Base-by-base conservation (phyloP, 2,888 invertebrate genomes). In the Drosophila yooni region DNA sequence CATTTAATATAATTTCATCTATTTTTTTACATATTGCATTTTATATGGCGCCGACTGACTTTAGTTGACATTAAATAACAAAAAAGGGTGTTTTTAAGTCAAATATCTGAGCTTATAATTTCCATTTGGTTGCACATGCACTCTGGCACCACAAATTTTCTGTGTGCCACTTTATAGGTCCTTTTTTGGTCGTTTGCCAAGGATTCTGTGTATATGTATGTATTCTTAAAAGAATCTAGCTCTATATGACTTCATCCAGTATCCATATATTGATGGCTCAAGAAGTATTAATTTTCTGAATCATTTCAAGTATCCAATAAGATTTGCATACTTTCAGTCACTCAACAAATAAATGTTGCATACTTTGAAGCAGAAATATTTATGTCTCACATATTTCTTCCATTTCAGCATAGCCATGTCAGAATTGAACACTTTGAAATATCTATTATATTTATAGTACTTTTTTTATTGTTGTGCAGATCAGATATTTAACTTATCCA, bases 81-180 rank as follows among this genome's bases (percentile, higher is more conserved):
- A 33, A 11, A 13, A 7, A 53, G 52, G 34, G 56, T 70, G 48
- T 66, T 58, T 62, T 38, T 33, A 29, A 61, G 63, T 18, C 18
- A 0, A 7, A 1, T 2, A 50, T 13, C 5, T 27, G 1, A 21
- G 7, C 15, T 27, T 21, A 3, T 31, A n/a, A 57, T 10, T 53
- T 68, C 34, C 25, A 21, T 31, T 46, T 56, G 58, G 29, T 38
- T 48, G 46, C 46, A 27, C 46, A 56, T 53, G 31, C 51, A 33
- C 10, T 52, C 54, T 72, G 76, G 66, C 76, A 79, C 76, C 76
- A 72, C 71, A 74, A 46, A 61, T 69, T 54, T 76, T 74, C 68
- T 63, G 43, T 51, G 60, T 43, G 48, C 36, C 34, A 7, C 7
- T 31, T 18, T 5, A 31, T 36, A 21, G 15, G 15, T 27, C 0